A percentile compares a stretch with the other conserved stretches of the same genome.
phyloP scores from a whole-genome alignment of 2,797 vertebrate species.

The Phyllotis vaccarum region DNA sequence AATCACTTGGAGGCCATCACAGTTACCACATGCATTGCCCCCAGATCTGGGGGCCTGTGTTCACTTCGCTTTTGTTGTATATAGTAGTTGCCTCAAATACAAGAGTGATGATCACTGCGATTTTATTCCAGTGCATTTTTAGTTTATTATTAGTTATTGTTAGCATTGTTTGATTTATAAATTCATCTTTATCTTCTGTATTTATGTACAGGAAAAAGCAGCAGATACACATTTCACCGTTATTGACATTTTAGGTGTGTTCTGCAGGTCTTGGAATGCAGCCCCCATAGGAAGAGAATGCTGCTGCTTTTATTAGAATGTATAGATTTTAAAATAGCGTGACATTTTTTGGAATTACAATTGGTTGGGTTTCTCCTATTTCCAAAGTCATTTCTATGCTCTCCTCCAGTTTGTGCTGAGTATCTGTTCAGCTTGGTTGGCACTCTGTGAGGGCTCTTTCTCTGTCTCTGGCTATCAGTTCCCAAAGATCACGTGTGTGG shows the following conservation, averaged over 20 bases:
- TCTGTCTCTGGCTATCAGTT: fast-evolving
- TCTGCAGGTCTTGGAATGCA: background rate
- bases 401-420: background rate
- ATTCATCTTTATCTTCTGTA: background rate
- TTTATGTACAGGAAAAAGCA: background rate
- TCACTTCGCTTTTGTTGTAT: too few relatives aligned
- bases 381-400: background rate
- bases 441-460: too few relatives aligned
- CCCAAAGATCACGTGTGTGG: fast-evolving
- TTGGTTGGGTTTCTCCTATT: background rate
- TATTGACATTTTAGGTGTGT: background rate
- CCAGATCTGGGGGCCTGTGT: too few relatives aligned
- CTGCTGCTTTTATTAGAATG: fast-evolving
- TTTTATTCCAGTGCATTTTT: background rate
- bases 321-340: background rate
- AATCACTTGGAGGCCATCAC: background rate
- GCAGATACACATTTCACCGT: background rate
- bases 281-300: background rate
- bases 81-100: too few relatives aligned
- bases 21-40: fast-evolving
- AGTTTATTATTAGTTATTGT: background rate
- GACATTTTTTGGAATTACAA: background rate
- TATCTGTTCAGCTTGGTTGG: background rate
- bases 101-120: background rate
- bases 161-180: background rate